Conservation (phyloP, 2,888 invertebrate genomes). For the Trichogramma dendrolimi region DNA sequence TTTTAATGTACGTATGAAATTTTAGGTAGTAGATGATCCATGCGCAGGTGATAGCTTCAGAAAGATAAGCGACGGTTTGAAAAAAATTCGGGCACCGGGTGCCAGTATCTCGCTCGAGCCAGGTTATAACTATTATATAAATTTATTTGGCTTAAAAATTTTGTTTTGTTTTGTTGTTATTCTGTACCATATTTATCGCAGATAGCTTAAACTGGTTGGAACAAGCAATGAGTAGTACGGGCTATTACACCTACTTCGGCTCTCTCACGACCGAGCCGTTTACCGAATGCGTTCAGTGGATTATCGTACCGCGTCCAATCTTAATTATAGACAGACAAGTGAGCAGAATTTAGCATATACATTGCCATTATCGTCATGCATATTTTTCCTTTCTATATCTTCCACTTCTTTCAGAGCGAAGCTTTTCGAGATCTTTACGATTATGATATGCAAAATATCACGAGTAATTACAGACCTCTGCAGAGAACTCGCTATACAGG, state of each 20-base stretch:
- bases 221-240: conserved; percentile 29
- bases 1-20: too few relatives aligned
- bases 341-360: neutral
- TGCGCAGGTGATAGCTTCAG: too few relatives aligned
- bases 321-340: conserved; percentile 40
- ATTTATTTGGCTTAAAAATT: neutral
- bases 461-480: conserved; percentile 56
- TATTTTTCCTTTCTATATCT: too few relatives aligned
- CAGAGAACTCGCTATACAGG: conserved; percentile 48
- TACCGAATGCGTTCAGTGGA: conserved; percentile 42
- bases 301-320: conserved; percentile 36
- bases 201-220: conserved; percentile 37
- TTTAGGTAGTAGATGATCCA: too few relatives aligned
- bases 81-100: too few relatives aligned
- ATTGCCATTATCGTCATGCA: neutral
- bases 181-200: conserved; percentile 8
- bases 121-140: neutral
- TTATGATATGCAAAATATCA: conserved; percentile 50
- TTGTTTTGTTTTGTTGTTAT: neutral
- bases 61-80: too few relatives aligned
- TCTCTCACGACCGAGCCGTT: conserved; percentile 40
- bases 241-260: conserved; percentile 41
- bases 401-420: conserved; percentile 52
- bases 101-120: too few relatives aligned
- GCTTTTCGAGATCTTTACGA: conserved; percentile 58